Base-by-base conservation (phyloP, 2,888 invertebrate species). In the Drosophila nr. perissopoda region DNA sequence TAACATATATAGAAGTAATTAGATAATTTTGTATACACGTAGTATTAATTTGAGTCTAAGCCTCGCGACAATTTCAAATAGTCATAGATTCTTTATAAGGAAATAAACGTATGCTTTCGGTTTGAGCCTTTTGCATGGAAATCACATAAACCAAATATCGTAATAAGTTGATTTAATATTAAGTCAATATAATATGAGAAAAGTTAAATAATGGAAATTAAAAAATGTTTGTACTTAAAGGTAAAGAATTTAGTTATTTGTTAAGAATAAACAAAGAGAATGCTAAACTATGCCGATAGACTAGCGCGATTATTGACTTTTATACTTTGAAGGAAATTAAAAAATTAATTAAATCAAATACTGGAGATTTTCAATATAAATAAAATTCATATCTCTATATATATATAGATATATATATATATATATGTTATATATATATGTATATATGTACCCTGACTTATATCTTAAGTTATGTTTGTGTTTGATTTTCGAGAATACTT, bases 201-300 rank as follows among this genome's bases (percentile, higher is more conserved):
- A 48, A 60, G 38, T 48, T 13, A 69, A 86, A 82, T 31, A 74
- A 83, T 72, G 34, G 27, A 74, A 84, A 82, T 62, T 85, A 51
- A 72, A 62, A 68, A 67, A 48, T 59, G 34, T 89, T 87, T 87
- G 87, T 87, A 87, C 87, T 85, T 61, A 88, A 86, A 71, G 87
- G 89, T 89, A 71, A 80, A 51, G 61, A 64, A 63, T 31, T 52
- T 56, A 63, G 51, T 51, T 59, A 59, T 42, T 57, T 54, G 27
- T 29, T 49, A 59, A 40, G 66, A 36, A 67, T 62, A 67, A 69
- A 70, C 56, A 58, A 69, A 56, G 52, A 62, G 59, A 68, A 56
- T 33, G 53, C 60, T 62, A 58, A 53, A 42, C 38, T 70, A 57
- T 33, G 31, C 27, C 13, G 36, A 52, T 38, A 61, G 29, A 57